A percentile compares a stretch with the other conserved stretches of the same genome.
phyloP scores from a whole-genome alignment of 2,888 invertebrate species.

The Alentia gelatinosa region DNA sequence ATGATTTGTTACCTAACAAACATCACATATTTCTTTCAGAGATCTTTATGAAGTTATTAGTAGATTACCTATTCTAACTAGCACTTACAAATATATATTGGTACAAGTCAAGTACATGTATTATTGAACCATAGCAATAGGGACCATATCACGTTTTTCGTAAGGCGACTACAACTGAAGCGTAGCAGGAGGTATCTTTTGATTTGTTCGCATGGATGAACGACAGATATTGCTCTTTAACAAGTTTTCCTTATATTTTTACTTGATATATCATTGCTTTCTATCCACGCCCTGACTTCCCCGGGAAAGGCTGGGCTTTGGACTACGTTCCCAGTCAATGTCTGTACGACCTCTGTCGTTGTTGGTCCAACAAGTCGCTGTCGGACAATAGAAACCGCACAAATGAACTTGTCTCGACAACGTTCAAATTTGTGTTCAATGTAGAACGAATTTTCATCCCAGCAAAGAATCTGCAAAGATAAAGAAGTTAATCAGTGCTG shows the following conservation, averaged over 20 bases:
- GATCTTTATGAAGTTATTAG: too few relatives aligned
- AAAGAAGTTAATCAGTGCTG: too few relatives aligned
- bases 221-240: not conserved
- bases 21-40: too few relatives aligned
- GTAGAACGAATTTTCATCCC: conserved; percentile 93
- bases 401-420: conserved; percentile 88
- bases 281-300: conserved; percentile 88
- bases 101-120: too few relatives aligned
- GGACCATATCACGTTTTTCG: too few relatives aligned
- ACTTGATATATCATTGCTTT: conserved; percentile 89
- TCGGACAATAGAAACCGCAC: conserved; percentile 89
- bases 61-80: too few relatives aligned
- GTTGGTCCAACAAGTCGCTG: conserved; percentile 84
- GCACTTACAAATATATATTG: too few relatives aligned
- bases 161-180: too few relatives aligned
- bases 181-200: too few relatives aligned
- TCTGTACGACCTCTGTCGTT: conserved; percentile 64
- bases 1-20: too few relatives aligned
- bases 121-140: too few relatives aligned
- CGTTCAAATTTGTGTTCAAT: conserved; percentile 92
- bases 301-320: conserved; percentile 81
- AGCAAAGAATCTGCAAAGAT: conserved; percentile 86
- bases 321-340: conserved; percentile 58
- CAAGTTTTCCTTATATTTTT: conserved; percentile 85
- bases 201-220: too few relatives aligned